A percentile compares a stretch with the other conserved stretches of the same genome.
Evolutionary conservation across 2,888 invertebrate species (phyloP).

Genomic region (Nephrotoma appendiculata): DNA sequence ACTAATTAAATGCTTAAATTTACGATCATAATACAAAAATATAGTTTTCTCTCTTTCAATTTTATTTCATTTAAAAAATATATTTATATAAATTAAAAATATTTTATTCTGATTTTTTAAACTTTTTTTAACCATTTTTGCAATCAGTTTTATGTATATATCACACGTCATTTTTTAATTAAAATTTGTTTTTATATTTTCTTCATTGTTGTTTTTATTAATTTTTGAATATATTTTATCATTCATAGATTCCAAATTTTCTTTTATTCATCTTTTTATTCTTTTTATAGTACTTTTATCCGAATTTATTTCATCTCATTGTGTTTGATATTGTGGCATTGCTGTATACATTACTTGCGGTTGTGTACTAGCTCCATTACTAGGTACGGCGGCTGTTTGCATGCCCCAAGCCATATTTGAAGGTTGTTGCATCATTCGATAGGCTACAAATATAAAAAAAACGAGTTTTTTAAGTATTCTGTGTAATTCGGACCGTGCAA

Average conservation of each 20-base stretch:
- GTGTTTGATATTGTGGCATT: constrained; percentile 75
- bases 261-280: constrained; percentile 5
- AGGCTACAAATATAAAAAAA: constrained; percentile 29
- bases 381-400: constrained; percentile 34
- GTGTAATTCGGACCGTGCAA: too few relatives aligned
- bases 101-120: constrained; percentile 1
- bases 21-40: constrained; percentile 4
- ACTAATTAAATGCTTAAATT: constrained; percentile 4
- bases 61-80: not conserved
- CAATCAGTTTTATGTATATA: constrained; percentile 3
- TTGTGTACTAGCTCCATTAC: constrained; percentile 39
- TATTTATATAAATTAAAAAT: constrained; percentile 3
- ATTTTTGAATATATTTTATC: not conserved
- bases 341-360: constrained; percentile 53
- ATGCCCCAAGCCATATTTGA: constrained; percentile 34
- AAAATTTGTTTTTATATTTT: not conserved
- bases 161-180: constrained; percentile 6
- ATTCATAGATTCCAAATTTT: constrained; percentile 1
- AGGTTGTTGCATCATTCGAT: constrained; percentile 49
- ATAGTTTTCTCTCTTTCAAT: not conserved
- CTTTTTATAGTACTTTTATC: constrained; percentile 1
- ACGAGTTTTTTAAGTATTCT: not conserved
- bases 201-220: not conserved
- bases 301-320: constrained; percentile 40
- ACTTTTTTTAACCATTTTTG: constrained; percentile 1